Evolutionary conservation across 2,888 invertebrate species (phyloP), one percentile per base, ranked within the genome.

Genomic region (Resseliella maxima): DNA sequence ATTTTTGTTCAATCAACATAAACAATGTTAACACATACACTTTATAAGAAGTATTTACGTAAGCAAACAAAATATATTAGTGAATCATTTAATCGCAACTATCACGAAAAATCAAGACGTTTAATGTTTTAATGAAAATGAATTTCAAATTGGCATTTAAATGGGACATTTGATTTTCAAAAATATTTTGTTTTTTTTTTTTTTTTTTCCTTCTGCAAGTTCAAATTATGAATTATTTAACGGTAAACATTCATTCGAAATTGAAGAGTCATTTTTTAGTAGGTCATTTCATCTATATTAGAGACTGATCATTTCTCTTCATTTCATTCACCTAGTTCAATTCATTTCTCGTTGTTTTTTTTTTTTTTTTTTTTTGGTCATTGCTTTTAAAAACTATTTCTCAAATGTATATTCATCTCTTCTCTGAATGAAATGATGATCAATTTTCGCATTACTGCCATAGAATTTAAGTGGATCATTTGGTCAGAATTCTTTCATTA

Each of bases 21-120:
- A 72, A 72, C 12, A 72, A 72, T 72, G 72, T 72, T 72, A 72
- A 72, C 31, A 72, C 72, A 59, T 59, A 59, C 59, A 72, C 1
- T 31, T 35, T 15, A 72, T 72, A 72, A 31, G 72, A 35, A 35
- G 15, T 72, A 72, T 72, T 59, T 59, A 59, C 27, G 35, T 72
- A 72, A 72, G 72, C 72, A 72, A 72, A 15, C 31, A 12, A 59
- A 27, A 72, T 31, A 72, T 72, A 72, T 0, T 59, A 59, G 24
- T 59, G 5, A 59, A 72, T 72, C 72, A 72, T 72, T 72, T 72
- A 72, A 72, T 72, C 72, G 72, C 72, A 31, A 35, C 72, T 72
- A 35, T 31, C 10, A 72, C n/a, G 35, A 59, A 12, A n/a, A 59
- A 21, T 15, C 50, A 50, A 18, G 21, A n/a, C n/a, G n/a, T 18